phyloP scores from a whole-genome alignment of 37 sponge, comb jelly and placozoan species.

The Axinella damicornis region DNA sequence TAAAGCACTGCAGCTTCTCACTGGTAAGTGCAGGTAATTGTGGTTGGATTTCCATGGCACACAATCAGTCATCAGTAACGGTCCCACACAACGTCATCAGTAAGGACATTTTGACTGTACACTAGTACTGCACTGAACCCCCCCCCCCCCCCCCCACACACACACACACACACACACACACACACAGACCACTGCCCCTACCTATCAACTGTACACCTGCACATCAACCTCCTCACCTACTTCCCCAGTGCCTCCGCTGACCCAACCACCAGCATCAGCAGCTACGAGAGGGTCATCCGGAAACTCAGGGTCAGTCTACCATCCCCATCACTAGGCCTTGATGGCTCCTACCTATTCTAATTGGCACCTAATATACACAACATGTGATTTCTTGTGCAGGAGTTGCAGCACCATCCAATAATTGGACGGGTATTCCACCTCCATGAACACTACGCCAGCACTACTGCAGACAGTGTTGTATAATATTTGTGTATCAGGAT shows the following conservation, averaged over 20 bases:
- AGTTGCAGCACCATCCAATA: conserved; percentile 1
- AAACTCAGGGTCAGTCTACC: conserved; percentile 24
- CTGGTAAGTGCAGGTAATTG: conserved; percentile 15
- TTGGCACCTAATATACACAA: too few relatives aligned
- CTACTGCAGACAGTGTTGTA: too few relatives aligned
- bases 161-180: too few relatives aligned
- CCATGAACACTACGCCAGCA: conserved; percentile 19
- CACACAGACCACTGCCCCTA: conserved; percentile 19
- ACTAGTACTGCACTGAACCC: background rate
- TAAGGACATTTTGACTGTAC: background rate
- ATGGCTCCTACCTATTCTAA: too few relatives aligned
- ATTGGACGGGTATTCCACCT: conserved; percentile 24
- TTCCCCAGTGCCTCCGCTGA: background rate
- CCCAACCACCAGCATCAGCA: background rate
- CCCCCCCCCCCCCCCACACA: background rate
- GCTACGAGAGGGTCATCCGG: conserved; percentile 6
- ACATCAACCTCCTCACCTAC: conserved; percentile 27
- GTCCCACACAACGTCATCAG: too few relatives aligned
- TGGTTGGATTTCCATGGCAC: too few relatives aligned
- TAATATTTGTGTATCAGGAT: too few relatives aligned
- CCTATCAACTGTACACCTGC: conserved; percentile 13
- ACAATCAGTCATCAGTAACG: too few relatives aligned
- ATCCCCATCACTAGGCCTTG: background rate
- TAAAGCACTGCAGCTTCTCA: conserved; percentile 22
- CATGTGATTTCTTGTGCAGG: background rate